phyloP scores from a whole-genome alignment of 2,888 invertebrate species.

The Pinctada fucata region DNA sequence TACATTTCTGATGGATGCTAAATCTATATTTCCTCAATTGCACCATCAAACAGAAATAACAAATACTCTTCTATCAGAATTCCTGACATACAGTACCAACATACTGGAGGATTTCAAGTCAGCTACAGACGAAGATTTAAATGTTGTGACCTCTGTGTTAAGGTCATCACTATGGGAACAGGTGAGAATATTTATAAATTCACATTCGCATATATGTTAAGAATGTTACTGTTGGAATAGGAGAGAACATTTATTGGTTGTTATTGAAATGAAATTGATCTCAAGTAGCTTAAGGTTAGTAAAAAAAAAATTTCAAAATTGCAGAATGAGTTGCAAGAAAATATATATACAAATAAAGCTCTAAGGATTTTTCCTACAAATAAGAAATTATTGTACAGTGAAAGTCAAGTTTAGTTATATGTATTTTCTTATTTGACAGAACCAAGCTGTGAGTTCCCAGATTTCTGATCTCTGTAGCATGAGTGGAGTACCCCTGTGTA shows the following conservation, averaged over 20 bases:
- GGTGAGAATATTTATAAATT: no score
- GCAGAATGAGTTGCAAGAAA: background rate
- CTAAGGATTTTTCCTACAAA: background rate
- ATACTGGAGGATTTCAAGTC: slow-evolving; percentile 54
- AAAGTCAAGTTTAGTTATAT: no score
- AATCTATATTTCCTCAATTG: slow-evolving; percentile 53
- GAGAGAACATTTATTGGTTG: no score
- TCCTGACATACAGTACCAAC: slow-evolving; percentile 64
- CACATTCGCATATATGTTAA: background rate
- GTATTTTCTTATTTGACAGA: slow-evolving; percentile 12
- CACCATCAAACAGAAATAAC: slow-evolving; percentile 54
- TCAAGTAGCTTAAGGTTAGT: no score
- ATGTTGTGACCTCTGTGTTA: slow-evolving; percentile 53
- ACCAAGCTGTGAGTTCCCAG: slow-evolving; percentile 23
- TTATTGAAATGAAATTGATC: no score
- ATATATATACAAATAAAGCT: background rate
- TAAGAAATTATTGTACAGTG: background rate
- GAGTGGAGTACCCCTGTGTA: slow-evolving; percentile 21
- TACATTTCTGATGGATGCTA: slow-evolving; percentile 57
- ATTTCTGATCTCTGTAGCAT: slow-evolving; percentile 34
- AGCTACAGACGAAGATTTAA: slow-evolving; percentile 53
- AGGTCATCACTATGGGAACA: slow-evolving; percentile 54
- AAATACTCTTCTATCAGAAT: slow-evolving; percentile 51
- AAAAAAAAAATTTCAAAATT: no score
- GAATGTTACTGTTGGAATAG: no score